Evolutionary conservation across 1,140 invertebrate genomes (phyloP).

Genomic region (Trichonephila inaurata): DNA sequence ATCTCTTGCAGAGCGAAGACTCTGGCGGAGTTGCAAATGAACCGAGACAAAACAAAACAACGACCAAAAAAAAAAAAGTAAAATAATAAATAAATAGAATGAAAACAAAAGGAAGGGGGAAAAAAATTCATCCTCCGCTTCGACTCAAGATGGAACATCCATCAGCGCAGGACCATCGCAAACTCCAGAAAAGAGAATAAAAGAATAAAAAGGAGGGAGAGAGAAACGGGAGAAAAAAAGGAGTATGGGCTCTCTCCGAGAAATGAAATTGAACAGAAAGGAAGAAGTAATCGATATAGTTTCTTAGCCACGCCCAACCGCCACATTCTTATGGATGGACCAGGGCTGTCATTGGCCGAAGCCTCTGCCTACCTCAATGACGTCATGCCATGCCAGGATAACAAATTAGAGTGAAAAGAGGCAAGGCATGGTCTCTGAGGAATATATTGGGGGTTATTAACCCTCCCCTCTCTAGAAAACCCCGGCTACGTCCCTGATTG

Average conservation of each 20-base stretch:
- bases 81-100: constrained; percentile 14
- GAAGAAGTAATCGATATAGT: constrained; percentile 70
- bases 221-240: constrained; percentile 18
- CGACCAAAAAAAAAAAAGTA: constrained; percentile 35
- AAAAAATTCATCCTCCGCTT: constrained; percentile 53
- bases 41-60: constrained; percentile 59
- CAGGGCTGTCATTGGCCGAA: constrained; percentile 51
- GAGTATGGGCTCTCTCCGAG: constrained; percentile 35
- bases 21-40: constrained; percentile 67
- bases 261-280: constrained; percentile 77
- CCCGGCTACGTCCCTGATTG: constrained; percentile 52
- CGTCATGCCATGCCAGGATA: constrained; percentile 66
- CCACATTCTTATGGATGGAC: constrained; percentile 69
- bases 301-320: constrained; percentile 68
- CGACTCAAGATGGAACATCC: constrained; percentile 64
- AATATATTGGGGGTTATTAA: constrained; percentile 76
- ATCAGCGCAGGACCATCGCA: constrained; percentile 62
- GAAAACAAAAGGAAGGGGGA: constrained; percentile 20
- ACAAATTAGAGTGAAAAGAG: constrained; percentile 71
- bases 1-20: not conserved
- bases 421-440: constrained; percentile 63
- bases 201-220: not conserved
- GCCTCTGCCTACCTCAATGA: constrained; percentile 69
- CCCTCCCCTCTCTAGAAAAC: constrained; percentile 59
- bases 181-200: not conserved